Evolutionary conservation across 2,113 vertebrate genomes (phyloP), one percentile per base, ranked within the genome.

Genomic region (Alethe diademata): DNA sequence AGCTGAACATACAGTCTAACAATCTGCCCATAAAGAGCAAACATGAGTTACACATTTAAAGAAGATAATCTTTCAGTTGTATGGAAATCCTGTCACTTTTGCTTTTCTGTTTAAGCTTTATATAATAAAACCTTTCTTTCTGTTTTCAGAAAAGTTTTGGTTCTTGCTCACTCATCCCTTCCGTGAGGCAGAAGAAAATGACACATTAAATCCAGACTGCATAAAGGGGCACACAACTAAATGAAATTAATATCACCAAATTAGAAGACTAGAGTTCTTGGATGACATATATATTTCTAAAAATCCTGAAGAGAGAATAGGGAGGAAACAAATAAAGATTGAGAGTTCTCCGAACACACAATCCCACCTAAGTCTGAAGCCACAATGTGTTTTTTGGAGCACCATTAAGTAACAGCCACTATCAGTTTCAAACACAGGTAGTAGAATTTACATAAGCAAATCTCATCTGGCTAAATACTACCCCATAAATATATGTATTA

Each of bases 21-120:
- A 95, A 87, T 96, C 69, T 93, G 92, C 88, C 92, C 95, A 96
- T 64, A 82, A 95, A 96, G 88, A 97, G 78, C 89, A 84, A 95
- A 96, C 88, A 93, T 56, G 82, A 96, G 96, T 94, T 96, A 92
- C 81, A 96, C 92, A 87, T 91, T 89, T 96, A 96, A 98, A 96
- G 93, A 92, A 95, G 78, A 94, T 97, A 94, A 96, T 97, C 84
- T 97, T 96, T 67, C 57, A 86, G 80, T 79, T 36, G 36, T 78
- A 38, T 38, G 84, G 93, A 96, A 97, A 96, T 87, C 75, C 96
- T 89, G 91, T 96, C 93, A 80, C 93, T 98, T 96, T 96, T 95
- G 91, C 87, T 97, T 95, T 96, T 95, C 66, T 90, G 40, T 79
- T 96, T 96, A 97, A 97, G 81, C 79, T 89, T 94, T 60, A 53